Evolutionary conservation across 2,797 vertebrate genomes (phyloP), one percentile per base, ranked within the genome.

Genomic region (Aratinga solstitialis): DNA sequence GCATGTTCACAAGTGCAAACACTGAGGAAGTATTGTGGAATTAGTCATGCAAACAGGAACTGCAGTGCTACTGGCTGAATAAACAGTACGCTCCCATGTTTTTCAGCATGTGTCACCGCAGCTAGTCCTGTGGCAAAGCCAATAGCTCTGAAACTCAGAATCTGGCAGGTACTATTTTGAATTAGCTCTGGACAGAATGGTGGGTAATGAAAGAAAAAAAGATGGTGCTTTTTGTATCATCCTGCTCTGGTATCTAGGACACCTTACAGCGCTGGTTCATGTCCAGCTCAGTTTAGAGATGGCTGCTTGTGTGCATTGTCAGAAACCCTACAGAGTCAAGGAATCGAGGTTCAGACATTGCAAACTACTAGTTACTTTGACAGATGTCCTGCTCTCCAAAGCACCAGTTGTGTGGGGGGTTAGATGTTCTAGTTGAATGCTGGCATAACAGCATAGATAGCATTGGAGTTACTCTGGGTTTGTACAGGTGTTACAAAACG

Each of bases 11-110:
- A 73, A 94, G 90, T 89, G 90, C 89, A 85, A 81, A 94, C 59
- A 74, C 36, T 59, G 54, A 81, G 88, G 58, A 95, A 67, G 73
- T 81, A 81, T 71, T 75, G 75, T 90, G 62, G 84, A 86, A 67
- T 94, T 84, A 90, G 62, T 95, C 92, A 95, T 38, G 88, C 96
- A 95, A 95, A 96, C 89, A 93, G 94, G 94, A 96, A 92, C 76
- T 84, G 84, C 76, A 81, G 75, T 36, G 45, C 58, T 90, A 23
- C 80, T 87, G 85, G 81, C 87, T 91, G 86, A 88, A 67, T 71
- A 93, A 95, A 94, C 79, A 94, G 78, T 80, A 83, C 32, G 1
- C 75, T 93, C 87, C 85, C 53, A 10, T 66, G n/a, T 87, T 93
- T 84, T 74, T 91, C 89, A 85, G 75, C 59, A 16, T 94, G 51